These are phyloP conservation scores for Heteromurus nitidus DNA, from an alignment of 2,888 invertebrate species.

Conservation along the genomic window DNA sequence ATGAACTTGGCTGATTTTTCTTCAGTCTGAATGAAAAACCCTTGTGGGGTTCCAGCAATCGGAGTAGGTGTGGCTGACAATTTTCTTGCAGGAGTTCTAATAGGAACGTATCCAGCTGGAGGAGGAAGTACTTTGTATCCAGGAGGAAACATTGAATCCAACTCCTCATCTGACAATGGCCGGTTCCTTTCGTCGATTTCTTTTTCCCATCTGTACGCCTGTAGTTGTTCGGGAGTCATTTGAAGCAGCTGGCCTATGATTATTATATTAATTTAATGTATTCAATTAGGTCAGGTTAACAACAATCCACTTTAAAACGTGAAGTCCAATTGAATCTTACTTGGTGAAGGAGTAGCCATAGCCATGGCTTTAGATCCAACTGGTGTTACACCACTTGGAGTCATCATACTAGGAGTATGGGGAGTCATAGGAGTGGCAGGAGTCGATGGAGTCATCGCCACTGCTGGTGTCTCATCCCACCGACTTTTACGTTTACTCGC, in stretches of 20 bases:
- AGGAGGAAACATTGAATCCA: conserved; percentile 97
- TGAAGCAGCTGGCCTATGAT: conserved; percentile 87
- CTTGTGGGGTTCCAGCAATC: conserved; percentile 91
- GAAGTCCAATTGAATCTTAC: conserved; percentile 70
- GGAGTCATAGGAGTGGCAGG: conserved; percentile 83
- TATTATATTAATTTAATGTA: neutral
- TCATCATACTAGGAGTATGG: conserved; percentile 83
- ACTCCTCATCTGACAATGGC: conserved; percentile 96
- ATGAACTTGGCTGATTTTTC: conserved; percentile 90
- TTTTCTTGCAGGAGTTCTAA: conserved; percentile 97
- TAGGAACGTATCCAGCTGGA: conserved; percentile 95
- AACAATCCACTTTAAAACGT: neutral
- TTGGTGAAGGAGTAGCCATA: conserved; percentile 98
- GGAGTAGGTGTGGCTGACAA: conserved; percentile 99
- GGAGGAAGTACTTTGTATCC: conserved; percentile 98
- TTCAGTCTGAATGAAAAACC: conserved; percentile 96
- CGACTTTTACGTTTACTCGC: conserved; percentile 95
- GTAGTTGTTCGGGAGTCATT: conserved; percentile 99
- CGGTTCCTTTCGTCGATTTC: conserved; percentile 99
- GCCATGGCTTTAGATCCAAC: conserved; percentile 97
- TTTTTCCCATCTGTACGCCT: conserved; percentile 98
- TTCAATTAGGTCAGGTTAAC: neutral
- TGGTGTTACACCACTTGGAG: conserved; percentile 90
- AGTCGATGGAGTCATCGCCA: conserved; percentile 79
- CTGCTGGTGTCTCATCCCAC: conserved; percentile 98